Evolutionary conservation across 2,888 invertebrate genomes (phyloP).

Genomic region (Eupithecia abbreviata): DNA sequence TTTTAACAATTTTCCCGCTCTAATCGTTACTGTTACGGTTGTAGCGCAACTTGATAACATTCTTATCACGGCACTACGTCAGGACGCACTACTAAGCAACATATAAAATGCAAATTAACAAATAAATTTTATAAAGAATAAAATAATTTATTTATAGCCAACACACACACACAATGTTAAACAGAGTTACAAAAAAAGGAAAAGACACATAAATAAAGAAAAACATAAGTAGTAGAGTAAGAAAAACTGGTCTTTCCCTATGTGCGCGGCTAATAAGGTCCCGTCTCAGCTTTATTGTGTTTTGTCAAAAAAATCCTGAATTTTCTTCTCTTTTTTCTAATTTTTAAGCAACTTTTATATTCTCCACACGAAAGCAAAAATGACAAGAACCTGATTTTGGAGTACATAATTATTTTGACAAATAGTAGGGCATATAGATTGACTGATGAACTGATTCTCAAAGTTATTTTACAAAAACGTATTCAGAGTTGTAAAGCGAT

Average conservation of each 20-base stretch:
- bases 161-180: no score
- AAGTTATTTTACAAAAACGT: no score
- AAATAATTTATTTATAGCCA: no score
- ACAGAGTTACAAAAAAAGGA: no score
- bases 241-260: no score
- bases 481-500: background rate
- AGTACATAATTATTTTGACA: background rate
- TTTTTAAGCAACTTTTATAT: background rate
- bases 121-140: no score
- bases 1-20: slow-evolving; percentile 25
- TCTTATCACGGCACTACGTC: slow-evolving; percentile 29
- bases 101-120: background rate
- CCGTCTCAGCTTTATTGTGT: no score
- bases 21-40: slow-evolving; percentile 24
- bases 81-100: slow-evolving; percentile 10
- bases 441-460: background rate
- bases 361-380: background rate
- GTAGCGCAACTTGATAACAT: slow-evolving; percentile 30
- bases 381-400: background rate
- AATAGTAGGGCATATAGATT: background rate
- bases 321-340: background rate
- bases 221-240: no score
- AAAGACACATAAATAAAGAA: no score
- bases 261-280: no score
- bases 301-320: no score